Conservation (phyloP, 1,140 invertebrate genomes). For the Drosophila pseudoobscura region DNA sequence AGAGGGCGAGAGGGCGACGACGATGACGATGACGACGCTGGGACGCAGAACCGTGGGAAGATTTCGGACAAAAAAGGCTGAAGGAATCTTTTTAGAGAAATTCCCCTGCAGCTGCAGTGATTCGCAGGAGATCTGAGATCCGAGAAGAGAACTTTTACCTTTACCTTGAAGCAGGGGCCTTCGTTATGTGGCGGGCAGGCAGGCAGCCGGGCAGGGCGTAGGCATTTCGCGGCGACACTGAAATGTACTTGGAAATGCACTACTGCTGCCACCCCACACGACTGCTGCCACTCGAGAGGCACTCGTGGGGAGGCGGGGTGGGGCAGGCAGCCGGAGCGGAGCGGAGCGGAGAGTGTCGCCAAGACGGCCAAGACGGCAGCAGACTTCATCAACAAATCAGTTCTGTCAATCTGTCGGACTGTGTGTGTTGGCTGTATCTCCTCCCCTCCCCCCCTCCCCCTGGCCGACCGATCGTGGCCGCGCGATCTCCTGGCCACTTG, state of each 20-base stretch:
- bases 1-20: conserved; percentile 43
- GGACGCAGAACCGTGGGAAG: conserved; percentile 74
- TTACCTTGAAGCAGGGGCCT: background rate
- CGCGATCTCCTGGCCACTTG: conserved; percentile 45
- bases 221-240: conserved; percentile 32
- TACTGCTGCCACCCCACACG: background rate
- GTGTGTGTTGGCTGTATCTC: conserved; percentile 33
- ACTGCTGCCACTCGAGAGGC: too few relatives aligned
- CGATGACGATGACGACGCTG: conserved; percentile 40
- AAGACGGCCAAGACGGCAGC: conserved; percentile 14
- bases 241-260: conserved; percentile 32
- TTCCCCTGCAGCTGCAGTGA: conserved; percentile 68
- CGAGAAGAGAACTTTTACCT: conserved; percentile 44
- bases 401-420: conserved; percentile 38
- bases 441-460: conserved; percentile 2
- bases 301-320: background rate
- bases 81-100: conserved; percentile 48
- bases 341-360: conserved; percentile 12
- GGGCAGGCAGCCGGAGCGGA: conserved; percentile 17
- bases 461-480: conserved; percentile 24
- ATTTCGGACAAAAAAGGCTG: conserved; percentile 64
- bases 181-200: too few relatives aligned
- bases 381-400: conserved; percentile 74
- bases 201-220: conserved; percentile 14
- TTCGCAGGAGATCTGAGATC: conserved; percentile 2